Evolutionary conservation across 2,888 invertebrate genomes (phyloP), one percentile per base, ranked within the genome.

Genomic region (Epirrhoe alternata): DNA sequence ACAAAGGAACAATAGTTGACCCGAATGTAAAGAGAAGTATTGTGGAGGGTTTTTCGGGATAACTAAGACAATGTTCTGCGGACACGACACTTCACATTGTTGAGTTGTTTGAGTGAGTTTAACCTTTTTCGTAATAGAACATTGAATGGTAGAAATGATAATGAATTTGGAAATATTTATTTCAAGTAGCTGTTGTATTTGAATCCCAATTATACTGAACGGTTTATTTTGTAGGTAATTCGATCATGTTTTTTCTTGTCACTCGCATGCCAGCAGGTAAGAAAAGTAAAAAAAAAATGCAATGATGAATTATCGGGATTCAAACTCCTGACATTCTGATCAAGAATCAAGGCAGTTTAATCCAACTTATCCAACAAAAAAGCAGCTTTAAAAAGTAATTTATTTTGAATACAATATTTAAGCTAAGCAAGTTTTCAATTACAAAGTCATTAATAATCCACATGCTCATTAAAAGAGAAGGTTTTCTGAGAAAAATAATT

Each of bases 1-100:
- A 89, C 88, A 89, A 89, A 88, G 86, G 87, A 87, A 89, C 88
- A 89, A 89, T 87, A 79, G 82, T 75, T 84, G 88, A 87, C 88
- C 87, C 86, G 87, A 86, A 88, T 89, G 87, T 84, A 79, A 81
- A 83, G 85, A 83, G 85, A 86, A 87, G 85, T 83, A 86, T 53
- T 60, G 81, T 81, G 76, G 79, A 81, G 77, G 81, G 80, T 82
- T 86, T 88, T 86, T 79, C 74, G 81, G 72, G 71, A 73, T 70
- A 78, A 77, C 65, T 71, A 65, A 69, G 71, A 71, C 52, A 55
- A 54, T 45, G 35, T 47, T 35, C 64, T 53, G 58, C 50, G 71
- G 72, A 57, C 65, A 52, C 69, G 69, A 77, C 75, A 69, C 71
- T 65, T 72, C 72, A 57, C 31, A 71, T 70, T 74, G 67, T 49